These are phyloP conservation scores for Odontesthes bonariensis DNA, from an alignment of 2,113 vertebrate species.

Conservation along the genomic window DNA sequence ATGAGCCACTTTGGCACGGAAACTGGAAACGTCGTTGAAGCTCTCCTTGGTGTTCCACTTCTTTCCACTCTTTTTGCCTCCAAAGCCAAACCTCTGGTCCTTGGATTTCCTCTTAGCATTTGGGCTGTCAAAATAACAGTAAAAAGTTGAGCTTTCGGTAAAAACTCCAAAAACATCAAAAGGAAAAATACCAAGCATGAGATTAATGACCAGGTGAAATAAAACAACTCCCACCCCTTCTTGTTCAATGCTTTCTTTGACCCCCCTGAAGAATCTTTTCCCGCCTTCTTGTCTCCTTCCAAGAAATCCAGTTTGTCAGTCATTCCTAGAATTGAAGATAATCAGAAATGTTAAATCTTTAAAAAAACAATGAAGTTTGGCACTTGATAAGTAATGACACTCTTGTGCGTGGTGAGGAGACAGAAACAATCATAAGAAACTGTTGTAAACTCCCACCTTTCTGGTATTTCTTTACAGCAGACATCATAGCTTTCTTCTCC, in stretches of 20 bases:
- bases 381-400: neutral
- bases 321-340: conserved; percentile 84
- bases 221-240: conserved; percentile 63
- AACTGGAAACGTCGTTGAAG: conserved; percentile 90
- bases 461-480: conserved; percentile 95
- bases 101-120: conserved; percentile 93
- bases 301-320: conserved; percentile 97
- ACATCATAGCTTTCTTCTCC: conserved; percentile 95
- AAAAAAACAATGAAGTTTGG: neutral
- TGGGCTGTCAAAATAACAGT: conserved; percentile 76
- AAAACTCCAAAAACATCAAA: neutral
- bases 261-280: conserved; percentile 62
- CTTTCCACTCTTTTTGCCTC: conserved; percentile 94
- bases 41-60: conserved; percentile 98
- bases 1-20: conserved; percentile 88
- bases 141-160: neutral
- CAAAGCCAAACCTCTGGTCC: conserved; percentile 96
- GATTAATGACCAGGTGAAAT: neutral
- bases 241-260: conserved; percentile 71
- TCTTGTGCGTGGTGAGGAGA: neutral
- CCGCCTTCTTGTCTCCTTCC: conserved; percentile 88
- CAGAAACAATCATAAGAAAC: neutral
- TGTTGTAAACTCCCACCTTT: conserved; percentile 85
- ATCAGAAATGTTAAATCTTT: neutral
- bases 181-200: neutral